Base-by-base conservation (phyloP, 2,888 invertebrate genomes). In the Chorisops tibialis region DNA sequence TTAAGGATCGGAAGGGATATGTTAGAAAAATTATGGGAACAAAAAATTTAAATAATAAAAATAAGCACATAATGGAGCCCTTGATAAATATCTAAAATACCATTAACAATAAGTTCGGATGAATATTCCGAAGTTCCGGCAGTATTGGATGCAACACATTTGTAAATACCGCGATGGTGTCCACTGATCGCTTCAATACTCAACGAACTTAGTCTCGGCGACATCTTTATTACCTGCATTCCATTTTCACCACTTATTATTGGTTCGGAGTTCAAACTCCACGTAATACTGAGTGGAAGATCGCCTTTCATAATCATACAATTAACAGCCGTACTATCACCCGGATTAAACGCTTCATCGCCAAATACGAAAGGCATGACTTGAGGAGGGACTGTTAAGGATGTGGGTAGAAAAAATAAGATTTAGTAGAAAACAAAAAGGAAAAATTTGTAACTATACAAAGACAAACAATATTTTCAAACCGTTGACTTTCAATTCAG, bases 401-500 rank as follows among this genome's bases (percentile, higher is more conserved):
- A n/a, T n/a, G n/a, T n/a, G n/a, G n/a, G 39, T 11, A 14, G 7
- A 1, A 56, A 3, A 12, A 16, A 75, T 43, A 54, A 12, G 38
- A 24, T n/a, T n/a, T n/a, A 41, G 16, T 5, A 16, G 16, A 41
- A 41, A 41, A 12, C 12, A 41, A 2, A 11, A 41, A 6, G 16
- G 41, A 41, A 30, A 30, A 30, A 5, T 30, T 30, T 30, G 16
- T 41, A 41, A 12, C 3, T 41, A 41, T 30, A 30, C 5, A 30
- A 30, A 30, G 9, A n/a, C n/a, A n/a, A n/a, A n/a, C n/a, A n/a
- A n/a, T n/a, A n/a, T 22, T 14, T 35, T n/a, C 59, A 39, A 73
- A 89, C 88, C 91, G 75, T 89, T 89, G 66, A 91, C 87, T 80
- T 85, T 83, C 64, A 91, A 81, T 70, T 82, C 79, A 62, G 88